These are phyloP conservation scores for Aradophagus sp. DNA, from an alignment of 1,140 invertebrate species.

Conservation along the genomic window DNA sequence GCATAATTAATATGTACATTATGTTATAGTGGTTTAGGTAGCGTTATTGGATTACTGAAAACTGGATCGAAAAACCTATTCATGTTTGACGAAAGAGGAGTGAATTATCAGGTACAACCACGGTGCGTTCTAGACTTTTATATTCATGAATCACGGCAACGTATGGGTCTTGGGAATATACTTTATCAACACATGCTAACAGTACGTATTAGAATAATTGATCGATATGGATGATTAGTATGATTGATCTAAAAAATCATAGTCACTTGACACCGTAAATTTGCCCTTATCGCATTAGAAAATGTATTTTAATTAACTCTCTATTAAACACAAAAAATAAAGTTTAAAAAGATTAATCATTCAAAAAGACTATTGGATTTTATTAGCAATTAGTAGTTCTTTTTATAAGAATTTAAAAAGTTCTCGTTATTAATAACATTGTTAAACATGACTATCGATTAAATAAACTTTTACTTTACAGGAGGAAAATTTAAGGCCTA, in stretches of 20 bases:
- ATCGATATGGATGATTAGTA: too few species aligned
- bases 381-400: too few species aligned
- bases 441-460: neutral
- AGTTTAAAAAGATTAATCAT: too few species aligned
- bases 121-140: constrained; percentile 92
- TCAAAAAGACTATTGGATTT: too few species aligned
- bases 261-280: too few species aligned
- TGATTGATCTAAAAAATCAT: too few species aligned
- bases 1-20: too few species aligned
- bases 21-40: constrained; percentile 76
- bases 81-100: constrained; percentile 82
- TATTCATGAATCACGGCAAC: constrained; percentile 85
- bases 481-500: constrained; percentile 81
- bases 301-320: too few species aligned
- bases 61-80: constrained; percentile 89
- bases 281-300: too few species aligned
- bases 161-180: constrained; percentile 83
- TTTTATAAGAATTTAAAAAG: too few species aligned
- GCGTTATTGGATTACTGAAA: constrained; percentile 87
- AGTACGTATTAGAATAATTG: constrained; percentile 75
- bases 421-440: too few species aligned
- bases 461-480: constrained; percentile 67
- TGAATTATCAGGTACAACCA: constrained; percentile 82
- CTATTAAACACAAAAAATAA: too few species aligned
- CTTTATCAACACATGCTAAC: constrained; percentile 88